phyloP scores from a whole-genome alignment of 2,113 vertebrate genomes.

The Syrrhaptes paradoxus region DNA sequence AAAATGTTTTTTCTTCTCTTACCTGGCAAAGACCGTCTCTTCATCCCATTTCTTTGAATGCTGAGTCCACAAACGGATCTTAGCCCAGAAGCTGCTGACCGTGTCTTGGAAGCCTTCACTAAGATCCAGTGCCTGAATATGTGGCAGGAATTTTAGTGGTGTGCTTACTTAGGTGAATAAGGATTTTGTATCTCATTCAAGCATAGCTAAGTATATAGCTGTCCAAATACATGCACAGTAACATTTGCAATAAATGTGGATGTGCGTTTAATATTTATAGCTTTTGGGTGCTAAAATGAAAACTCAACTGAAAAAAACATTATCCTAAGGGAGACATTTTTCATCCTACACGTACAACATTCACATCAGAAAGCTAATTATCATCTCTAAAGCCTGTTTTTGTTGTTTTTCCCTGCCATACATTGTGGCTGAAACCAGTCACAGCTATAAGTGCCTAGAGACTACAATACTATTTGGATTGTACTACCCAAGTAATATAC shows the following conservation, averaged over 20 bases:
- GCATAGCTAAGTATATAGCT: neutral
- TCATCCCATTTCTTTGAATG: neutral
- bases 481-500: neutral
- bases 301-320: neutral
- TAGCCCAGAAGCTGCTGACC: constrained; percentile 10
- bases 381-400: neutral
- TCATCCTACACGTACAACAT: neutral
- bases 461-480: neutral
- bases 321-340: neutral
- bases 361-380: neutral
- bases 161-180: constrained; percentile 20
- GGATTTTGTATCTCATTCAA: neutral
- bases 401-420: neutral
- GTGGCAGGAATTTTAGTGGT: neutral
- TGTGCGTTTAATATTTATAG: neutral
- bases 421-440: neutral
- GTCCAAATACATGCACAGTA: neutral
- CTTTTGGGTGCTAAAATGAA: neutral
- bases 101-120: neutral
- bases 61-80: neutral
- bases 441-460: neutral
- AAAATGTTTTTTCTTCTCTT: neutral
- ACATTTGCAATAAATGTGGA: neutral
- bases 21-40: neutral
- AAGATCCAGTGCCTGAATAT: neutral